Evolutionary conservation across 2,113 vertebrate species (phyloP).

Genomic region (Catharus bicknelli): DNA sequence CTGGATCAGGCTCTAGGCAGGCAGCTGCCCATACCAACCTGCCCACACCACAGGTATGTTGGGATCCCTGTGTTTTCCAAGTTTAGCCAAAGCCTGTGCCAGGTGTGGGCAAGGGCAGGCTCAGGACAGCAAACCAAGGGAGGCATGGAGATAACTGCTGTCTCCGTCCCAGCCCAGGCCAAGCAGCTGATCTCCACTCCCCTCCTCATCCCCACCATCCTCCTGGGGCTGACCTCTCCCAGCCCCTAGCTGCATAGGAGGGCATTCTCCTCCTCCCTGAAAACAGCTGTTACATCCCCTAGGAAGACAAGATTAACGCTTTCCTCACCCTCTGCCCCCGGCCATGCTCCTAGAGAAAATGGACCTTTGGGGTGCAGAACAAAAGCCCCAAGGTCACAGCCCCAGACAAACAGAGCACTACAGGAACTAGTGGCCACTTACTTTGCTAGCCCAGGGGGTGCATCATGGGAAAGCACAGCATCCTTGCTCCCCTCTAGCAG

Average conservation of each 20-base stretch:
- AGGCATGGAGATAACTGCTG: background rate
- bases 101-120: background rate
- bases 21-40: background rate
- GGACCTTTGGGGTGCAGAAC: background rate
- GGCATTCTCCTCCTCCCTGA: slow-evolving; percentile 36
- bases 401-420: background rate
- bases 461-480: background rate
- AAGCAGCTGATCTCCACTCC: background rate
- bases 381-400: background rate
- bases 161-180: background rate
- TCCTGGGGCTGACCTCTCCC: slow-evolving; percentile 46
- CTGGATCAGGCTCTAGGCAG: background rate
- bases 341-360: background rate
- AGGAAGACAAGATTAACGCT: background rate
- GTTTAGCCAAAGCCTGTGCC: background rate
- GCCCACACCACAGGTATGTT: rapidly evolving
- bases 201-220: background rate
- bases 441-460: background rate
- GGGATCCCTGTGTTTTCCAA: background rate
- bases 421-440: background rate
- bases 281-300: slow-evolving; percentile 27
- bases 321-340: background rate
- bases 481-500: background rate
- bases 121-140: background rate
- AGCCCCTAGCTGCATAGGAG: slow-evolving; percentile 1